Evolutionary conservation across 2,113 vertebrate genomes (phyloP).

Genomic region (Ia io): DNA sequence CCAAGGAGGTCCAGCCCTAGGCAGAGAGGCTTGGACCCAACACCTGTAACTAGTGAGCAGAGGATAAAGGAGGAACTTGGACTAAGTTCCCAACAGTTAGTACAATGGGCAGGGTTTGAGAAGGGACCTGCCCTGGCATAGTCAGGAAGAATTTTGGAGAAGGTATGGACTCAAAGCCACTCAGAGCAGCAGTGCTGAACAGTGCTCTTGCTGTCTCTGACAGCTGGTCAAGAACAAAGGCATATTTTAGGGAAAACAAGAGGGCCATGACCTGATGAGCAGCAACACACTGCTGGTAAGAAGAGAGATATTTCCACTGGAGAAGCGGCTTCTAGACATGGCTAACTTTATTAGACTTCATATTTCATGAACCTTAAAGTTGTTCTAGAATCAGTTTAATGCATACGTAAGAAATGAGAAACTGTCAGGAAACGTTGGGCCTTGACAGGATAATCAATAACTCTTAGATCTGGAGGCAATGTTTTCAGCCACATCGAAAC

Average conservation of each 20-base stretch:
- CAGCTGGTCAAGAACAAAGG: not conserved
- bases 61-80: too few species aligned
- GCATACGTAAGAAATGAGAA: constrained; percentile 74
- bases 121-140: too few species aligned
- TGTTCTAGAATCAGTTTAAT: constrained; percentile 73
- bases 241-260: not conserved
- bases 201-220: too few species aligned
- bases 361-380: constrained; percentile 70
- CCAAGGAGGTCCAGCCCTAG: too few species aligned
- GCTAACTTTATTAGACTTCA: constrained; percentile 62
- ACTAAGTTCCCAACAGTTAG: too few species aligned
- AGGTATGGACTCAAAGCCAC: too few species aligned
- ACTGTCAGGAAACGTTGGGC: constrained; percentile 70
- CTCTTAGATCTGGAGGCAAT: constrained; percentile 72
- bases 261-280: not conserved
- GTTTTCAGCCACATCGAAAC: constrained; percentile 78
- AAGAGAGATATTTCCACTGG: not conserved
- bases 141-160: too few species aligned
- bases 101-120: too few species aligned
- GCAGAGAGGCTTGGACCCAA: too few species aligned
- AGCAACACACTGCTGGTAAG: not conserved
- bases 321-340: not conserved
- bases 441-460: constrained; percentile 76
- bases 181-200: too few species aligned
- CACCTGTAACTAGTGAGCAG: too few species aligned